These are phyloP conservation scores for Gorsachius magnificus DNA, from an alignment of 2,797 vertebrate genomes.

Conservation along the genomic window DNA sequence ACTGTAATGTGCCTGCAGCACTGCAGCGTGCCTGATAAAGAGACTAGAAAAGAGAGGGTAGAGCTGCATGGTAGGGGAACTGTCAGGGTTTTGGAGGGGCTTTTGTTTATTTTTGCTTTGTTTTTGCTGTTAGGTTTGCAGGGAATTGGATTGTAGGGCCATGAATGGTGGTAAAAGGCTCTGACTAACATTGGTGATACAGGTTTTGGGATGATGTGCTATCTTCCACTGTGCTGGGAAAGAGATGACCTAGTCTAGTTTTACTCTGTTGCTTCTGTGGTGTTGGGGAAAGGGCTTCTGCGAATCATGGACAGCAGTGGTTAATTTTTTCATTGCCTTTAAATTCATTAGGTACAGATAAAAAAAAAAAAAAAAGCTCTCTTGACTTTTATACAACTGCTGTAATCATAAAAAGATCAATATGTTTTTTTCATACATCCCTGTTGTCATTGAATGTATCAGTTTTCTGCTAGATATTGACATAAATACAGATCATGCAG, in stretches of 20 bases:
- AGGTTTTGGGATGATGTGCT: not conserved
- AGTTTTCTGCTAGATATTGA: not conserved
- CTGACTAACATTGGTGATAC: too few species aligned
- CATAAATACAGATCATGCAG: not conserved
- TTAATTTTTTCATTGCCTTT: not conserved
- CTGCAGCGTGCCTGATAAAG: not conserved
- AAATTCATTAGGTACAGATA: not conserved
- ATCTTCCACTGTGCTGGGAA: not conserved
- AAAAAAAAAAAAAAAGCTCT: not conserved
- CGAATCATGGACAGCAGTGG: not conserved
- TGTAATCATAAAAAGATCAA: not conserved
- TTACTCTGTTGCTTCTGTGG: not conserved
- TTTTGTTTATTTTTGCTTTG: not conserved
- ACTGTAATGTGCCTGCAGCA: not conserved
- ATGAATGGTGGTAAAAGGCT: not conserved
- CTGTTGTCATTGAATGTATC: not conserved
- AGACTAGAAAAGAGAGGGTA: not conserved
- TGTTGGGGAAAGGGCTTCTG: not conserved
- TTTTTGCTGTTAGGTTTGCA: not conserved
- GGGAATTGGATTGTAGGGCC: not conserved
- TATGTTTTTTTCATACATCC: not conserved
- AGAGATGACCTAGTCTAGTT: not conserved
- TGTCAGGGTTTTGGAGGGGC: not conserved
- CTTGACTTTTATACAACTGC: not conserved
- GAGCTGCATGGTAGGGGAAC: rapidly evolving